A percentile compares a stretch with the other conserved stretches of the same genome.
These are phyloP conservation scores for Dynastes tityus DNA, from an alignment of 2,888 invertebrate genomes.

Conservation along the genomic window DNA sequence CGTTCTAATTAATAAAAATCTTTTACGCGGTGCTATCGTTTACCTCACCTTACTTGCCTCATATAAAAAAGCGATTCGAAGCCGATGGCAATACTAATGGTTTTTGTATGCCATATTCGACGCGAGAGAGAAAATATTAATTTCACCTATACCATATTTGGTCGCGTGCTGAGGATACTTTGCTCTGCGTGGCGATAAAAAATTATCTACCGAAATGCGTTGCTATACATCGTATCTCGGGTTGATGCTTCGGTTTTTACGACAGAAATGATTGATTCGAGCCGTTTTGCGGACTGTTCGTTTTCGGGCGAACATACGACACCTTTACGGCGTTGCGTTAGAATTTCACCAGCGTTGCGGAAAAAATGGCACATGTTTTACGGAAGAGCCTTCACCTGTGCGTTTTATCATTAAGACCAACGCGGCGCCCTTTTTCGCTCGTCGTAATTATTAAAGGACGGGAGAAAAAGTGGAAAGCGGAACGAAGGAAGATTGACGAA, in stretches of 20 bases:
- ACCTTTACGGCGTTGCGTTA: not conserved
- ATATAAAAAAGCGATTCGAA: not conserved
- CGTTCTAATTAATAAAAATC: slow-evolving; percentile 58
- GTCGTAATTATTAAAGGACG: slow-evolving; percentile 28
- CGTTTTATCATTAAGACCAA: slow-evolving; percentile 32
- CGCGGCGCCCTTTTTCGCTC: not conserved
- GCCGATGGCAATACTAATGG: not conserved
- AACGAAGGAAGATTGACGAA: slow-evolving; percentile 27
- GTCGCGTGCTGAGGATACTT: slow-evolving; percentile 33
- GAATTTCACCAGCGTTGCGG: slow-evolving; percentile 14
- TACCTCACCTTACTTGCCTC: slow-evolving; percentile 26
- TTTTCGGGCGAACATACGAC: not conserved
- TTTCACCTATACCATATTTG: slow-evolving; percentile 18
- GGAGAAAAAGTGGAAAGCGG: slow-evolving; percentile 29
- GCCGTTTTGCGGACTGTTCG: slow-evolving; percentile 50
- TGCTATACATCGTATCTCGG: no score
- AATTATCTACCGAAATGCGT: slow-evolving; percentile 8
- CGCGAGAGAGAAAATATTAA: slow-evolving; percentile 10
- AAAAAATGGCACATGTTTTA: slow-evolving; percentile 56
- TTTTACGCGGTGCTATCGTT: slow-evolving; percentile 41
- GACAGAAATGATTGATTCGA: slow-evolving; percentile 54
- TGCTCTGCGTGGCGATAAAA: not conserved
- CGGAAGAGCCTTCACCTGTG: slow-evolving; percentile 53
- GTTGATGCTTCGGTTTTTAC: not conserved
- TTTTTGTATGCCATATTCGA: not conserved